Percentiles rank a stretch among this genome's conserved stretches.
phyloP scores from a whole-genome alignment of 2,797 vertebrate genomes.

The Mormyrops attenuatus region DNA sequence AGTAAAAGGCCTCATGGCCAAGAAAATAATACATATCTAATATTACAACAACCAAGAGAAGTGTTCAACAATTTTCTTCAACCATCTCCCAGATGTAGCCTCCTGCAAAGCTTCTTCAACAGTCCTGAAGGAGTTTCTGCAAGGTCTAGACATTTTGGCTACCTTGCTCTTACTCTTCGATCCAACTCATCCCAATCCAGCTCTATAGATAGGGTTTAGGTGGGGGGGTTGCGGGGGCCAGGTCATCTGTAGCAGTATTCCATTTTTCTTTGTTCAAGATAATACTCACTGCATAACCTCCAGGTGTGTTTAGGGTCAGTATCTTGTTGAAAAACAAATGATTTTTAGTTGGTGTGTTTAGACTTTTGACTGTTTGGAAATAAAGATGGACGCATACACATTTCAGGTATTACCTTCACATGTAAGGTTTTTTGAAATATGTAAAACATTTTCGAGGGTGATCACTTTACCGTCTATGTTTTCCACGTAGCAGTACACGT shows the following conservation, averaged over 20 bases:
- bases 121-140: not conserved
- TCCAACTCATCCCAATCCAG: not conserved
- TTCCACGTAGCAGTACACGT: constrained; percentile 90
- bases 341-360: not conserved
- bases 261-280: not conserved
- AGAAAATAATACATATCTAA: not conserved
- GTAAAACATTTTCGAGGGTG: not conserved
- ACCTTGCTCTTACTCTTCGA: not conserved
- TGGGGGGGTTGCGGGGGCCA: not conserved
- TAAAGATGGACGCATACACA: not conserved
- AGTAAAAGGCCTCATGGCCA: not conserved
- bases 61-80: not conserved
- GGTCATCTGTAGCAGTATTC: not conserved
- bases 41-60: not conserved
- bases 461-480: constrained; percentile 72
- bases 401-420: not conserved
- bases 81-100: not conserved
- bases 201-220: not conserved
- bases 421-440: not conserved
- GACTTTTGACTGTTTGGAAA: not conserved
- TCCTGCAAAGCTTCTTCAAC: not conserved
- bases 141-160: not conserved
- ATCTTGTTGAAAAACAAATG: not conserved
- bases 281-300: not conserved
- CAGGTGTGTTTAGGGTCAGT: not conserved